Conservation (phyloP, 2,113 vertebrate genomes). For the Laticauda laticaudata region DNA sequence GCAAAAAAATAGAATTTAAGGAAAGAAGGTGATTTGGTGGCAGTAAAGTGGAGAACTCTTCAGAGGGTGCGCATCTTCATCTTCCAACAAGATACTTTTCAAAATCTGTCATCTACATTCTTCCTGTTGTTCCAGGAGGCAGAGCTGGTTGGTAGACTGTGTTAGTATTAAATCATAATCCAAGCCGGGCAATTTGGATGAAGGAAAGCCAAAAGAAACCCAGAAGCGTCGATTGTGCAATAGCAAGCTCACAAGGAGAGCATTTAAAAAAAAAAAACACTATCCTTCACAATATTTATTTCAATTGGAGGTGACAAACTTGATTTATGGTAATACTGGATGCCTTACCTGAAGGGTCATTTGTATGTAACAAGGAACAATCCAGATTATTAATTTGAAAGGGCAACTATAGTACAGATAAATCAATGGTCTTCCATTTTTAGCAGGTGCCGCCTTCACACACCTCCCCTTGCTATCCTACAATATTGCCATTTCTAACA, state of each 20-base stretch:
- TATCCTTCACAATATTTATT: background rate
- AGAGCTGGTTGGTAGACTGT: background rate
- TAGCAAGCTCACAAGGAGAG: background rate
- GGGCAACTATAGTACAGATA: background rate
- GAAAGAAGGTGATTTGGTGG: background rate
- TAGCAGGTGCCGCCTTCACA: background rate
- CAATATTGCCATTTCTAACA: background rate
- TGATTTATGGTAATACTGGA: background rate
- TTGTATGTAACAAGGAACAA: background rate
- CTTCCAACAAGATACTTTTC: background rate
- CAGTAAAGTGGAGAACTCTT: background rate
- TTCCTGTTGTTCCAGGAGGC: background rate
- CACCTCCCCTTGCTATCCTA: background rate
- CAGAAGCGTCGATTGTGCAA: background rate
- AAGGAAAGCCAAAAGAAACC: background rate
- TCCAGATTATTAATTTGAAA: background rate
- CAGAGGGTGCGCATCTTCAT: background rate
- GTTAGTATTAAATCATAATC: background rate
- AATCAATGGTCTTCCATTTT: background rate
- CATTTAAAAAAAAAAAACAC: background rate
- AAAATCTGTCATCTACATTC: background rate
- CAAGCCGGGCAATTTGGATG: background rate
- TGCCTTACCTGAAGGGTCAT: constrained; percentile 9
- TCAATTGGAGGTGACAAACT: background rate
- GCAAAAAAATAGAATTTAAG: background rate